Percentiles rank a stretch among this genome's conserved stretches.
Conservation (phyloP, 1,140 invertebrate species). For the Homalodisca vitripennis region DNA sequence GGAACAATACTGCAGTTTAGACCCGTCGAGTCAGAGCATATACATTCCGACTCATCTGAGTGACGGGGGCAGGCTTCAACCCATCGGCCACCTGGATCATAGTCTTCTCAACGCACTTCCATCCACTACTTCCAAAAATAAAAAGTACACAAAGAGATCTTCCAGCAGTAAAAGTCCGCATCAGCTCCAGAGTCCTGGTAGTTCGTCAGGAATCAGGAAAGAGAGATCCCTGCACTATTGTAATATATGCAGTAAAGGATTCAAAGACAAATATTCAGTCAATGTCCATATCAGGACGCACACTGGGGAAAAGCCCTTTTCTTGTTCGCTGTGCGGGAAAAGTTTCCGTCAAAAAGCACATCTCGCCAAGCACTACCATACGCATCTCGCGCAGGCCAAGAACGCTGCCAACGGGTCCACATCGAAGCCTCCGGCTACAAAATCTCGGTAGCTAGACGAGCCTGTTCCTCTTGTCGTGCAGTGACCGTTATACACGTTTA, state of each 20-base stretch:
- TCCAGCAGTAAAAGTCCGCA: constrained; percentile 11
- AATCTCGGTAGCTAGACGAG: constrained; percentile 24
- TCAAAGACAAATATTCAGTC: constrained; percentile 92
- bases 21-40: constrained; percentile 27
- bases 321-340: constrained; percentile 84
- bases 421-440: constrained; percentile 11
- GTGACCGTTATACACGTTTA: no score
- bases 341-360: constrained; percentile 95
- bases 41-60: constrained; percentile 32
- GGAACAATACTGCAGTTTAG: constrained; percentile 38
- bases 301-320: constrained; percentile 88
- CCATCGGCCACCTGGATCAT: constrained; percentile 31
- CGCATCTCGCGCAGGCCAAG: constrained; percentile 73
- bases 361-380: constrained; percentile 96
- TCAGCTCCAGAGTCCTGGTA: constrained; percentile 26
- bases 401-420: constrained; percentile 28
- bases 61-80: constrained; percentile 14
- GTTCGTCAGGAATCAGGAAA: constrained; percentile 54
- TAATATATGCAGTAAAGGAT: constrained; percentile 88
- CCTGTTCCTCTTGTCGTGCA: neutral
- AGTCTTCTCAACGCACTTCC: constrained; percentile 32
- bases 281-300: constrained; percentile 90
- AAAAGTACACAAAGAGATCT: constrained; percentile 41
- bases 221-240: constrained; percentile 87
- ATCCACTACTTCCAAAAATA: constrained; percentile 32